Evolutionary conservation across 2,797 vertebrate species (phyloP), one percentile per base, ranked within the genome.

Genomic region (Myotis planiceps): DNA sequence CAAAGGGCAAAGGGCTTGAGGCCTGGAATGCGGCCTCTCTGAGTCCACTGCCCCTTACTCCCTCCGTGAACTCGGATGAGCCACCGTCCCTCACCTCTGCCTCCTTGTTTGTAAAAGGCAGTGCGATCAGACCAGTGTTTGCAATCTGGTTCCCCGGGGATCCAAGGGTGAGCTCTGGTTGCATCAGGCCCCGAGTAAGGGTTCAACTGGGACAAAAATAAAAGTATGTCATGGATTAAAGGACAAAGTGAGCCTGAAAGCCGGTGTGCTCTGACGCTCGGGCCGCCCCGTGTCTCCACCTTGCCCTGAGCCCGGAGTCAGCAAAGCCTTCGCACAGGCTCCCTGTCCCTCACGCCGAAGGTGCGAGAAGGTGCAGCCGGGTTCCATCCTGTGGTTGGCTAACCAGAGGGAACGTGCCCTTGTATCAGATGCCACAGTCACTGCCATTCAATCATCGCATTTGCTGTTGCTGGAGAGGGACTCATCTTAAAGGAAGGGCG

Each of bases 391-490:
- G 34, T 16, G 60, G 34, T 15, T 47, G 23, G 63, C 79, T 71
- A 71, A 65, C 66, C 76, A 75, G 49, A 69, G 13, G 63, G 75
- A 69, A 90, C 65, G 39, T n/a, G 51, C 37, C 78, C 68, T 47
- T 47, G 15, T 23, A 49, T 92, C 32, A 71, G 53, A 89, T 55
- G 76, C 53, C 75, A 55, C 76, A 19, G 1, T 84, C 76, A 88
- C 53, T 85, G 75, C 71, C 42, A 68, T 37, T 72, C 69, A 51
- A 29, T 84, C 25, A 12, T 58, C 81, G 88, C 84, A 83, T 71
- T 71, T 60, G 16, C n/a, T 68, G 29, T 58, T 87, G 88, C 84
- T 71, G 63, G 53, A 95, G 87, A 55, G 37, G 37, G 63, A 81
- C 12, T 74, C 7, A 60, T 63, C 82, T 9, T 16, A 27, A 91